A percentile compares a stretch with the other conserved stretches of the same genome.
Conservation (phyloP, 2,888 invertebrate genomes). For the Cyclophora albipunctata region DNA sequence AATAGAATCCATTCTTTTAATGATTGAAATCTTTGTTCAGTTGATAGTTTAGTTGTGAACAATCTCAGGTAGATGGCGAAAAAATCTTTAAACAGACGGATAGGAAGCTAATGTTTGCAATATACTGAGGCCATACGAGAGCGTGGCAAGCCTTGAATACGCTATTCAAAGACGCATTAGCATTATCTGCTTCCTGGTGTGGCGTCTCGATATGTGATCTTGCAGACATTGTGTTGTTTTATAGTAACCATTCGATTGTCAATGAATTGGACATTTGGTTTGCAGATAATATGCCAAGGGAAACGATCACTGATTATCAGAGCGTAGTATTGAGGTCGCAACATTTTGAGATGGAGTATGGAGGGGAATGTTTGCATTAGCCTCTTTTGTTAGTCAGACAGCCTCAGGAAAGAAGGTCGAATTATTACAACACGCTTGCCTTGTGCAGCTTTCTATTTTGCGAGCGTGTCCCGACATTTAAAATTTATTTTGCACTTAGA, state of each 20-base stretch:
- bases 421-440: slow-evolving; percentile 68
- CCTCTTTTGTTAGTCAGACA: slow-evolving; percentile 60
- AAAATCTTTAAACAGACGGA: slow-evolving; percentile 23
- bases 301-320: slow-evolving; percentile 37
- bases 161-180: slow-evolving; percentile 69
- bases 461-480: slow-evolving; percentile 70
- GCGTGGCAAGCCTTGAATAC: slow-evolving; percentile 67
- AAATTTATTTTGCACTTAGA: slow-evolving; percentile 68
- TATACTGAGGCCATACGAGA: slow-evolving; percentile 61
- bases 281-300: slow-evolving; percentile 39
- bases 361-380: slow-evolving; percentile 52
- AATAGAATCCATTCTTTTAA: slow-evolving; percentile 16
- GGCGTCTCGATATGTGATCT: slow-evolving; percentile 48
- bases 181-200: slow-evolving; percentile 67
- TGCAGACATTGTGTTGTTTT: slow-evolving; percentile 33
- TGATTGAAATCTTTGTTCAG: slow-evolving; percentile 22
- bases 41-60: slow-evolving; percentile 8
- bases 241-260: slow-evolving; percentile 33
- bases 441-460: slow-evolving; percentile 72
- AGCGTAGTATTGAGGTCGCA: slow-evolving; percentile 63
- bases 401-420: slow-evolving; percentile 67
- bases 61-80: slow-evolving; percentile 13
- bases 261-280: slow-evolving; percentile 37
- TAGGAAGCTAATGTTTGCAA: slow-evolving; percentile 55
- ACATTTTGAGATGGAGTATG: slow-evolving; percentile 49